Evolutionary conservation across 2,797 vertebrate species (phyloP), one percentile per base, ranked within the genome.

Genomic region (Pseudomugil gertrudae): DNA sequence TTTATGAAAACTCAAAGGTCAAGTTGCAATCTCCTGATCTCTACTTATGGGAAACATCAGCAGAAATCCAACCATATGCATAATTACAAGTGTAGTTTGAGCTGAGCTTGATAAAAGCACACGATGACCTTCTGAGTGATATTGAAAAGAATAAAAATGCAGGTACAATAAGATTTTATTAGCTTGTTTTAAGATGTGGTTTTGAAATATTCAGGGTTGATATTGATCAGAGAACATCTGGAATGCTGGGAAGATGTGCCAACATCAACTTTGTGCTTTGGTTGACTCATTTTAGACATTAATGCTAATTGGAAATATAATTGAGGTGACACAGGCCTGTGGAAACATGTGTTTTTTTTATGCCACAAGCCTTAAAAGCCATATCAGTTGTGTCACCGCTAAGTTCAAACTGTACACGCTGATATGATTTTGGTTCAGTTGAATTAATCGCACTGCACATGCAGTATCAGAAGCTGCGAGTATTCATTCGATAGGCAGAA

Each of bases 51-150:
- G 29, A 63, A 50, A 29, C 5, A 29, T 5, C 29, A 29, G 29
- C 29, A 29, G 29, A 29, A 5, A 24, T 17, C 26, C 43, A 26
- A 27, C 33, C 9, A 50, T 51, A 54, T 48, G 17, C 51, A 47
- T 29, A 10, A 9, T 23, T 7, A 62, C 27, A 4, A 33, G 23
- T 53, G 55, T 66, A 32, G 43, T 58, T 32, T 63, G 55, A 67
- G 15, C 48, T 60, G 47, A 35, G 54, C 15, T 14, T 40, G 38
- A 29, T 32, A 21, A 30, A 52, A 54, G 63, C 32, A 40, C 21
- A 57, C 11, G 17, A 27, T 65, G 27, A 67, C 26, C 56, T 57
- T 45, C 57, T 67, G 30, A 69, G 23, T 43, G 51, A 57, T 48
- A 30, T 52, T 6, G 0, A 10, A 57, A 47, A 57, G 35, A 61